Evolutionary conservation across 2,113 vertebrate genomes (phyloP).

Genomic region (Zosterops japonicus): DNA sequence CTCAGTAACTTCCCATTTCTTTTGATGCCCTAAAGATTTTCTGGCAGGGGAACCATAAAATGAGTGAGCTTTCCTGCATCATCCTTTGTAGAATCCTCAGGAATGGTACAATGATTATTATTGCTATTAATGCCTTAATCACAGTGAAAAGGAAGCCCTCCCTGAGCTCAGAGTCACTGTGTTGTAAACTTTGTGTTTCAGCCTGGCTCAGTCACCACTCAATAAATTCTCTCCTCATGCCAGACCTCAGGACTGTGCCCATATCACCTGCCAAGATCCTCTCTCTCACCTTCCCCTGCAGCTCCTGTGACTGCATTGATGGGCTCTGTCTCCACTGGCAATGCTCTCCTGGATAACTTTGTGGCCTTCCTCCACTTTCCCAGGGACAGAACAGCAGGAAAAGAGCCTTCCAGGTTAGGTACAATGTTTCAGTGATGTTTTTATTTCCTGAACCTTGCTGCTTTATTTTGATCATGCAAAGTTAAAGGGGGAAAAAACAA

Average conservation of each 20-base stretch:
- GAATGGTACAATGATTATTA: not conserved
- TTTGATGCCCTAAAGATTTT: not conserved
- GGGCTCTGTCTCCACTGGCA: too few species aligned
- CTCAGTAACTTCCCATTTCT: not conserved
- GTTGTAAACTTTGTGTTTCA: not conserved
- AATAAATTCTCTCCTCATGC: not conserved
- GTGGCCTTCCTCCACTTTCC: not conserved
- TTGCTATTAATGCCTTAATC: not conserved
- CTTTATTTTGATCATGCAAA: not conserved
- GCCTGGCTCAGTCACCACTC: too few species aligned
- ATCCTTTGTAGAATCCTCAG: not conserved
- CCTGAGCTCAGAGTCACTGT: not conserved
- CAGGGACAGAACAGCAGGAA: not conserved
- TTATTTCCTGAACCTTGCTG: not conserved
- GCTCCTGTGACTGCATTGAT: not conserved
- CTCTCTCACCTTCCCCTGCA: not conserved
- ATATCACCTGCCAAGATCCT: not conserved
- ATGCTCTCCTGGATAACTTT: not conserved
- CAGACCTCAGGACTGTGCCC: accelerated
- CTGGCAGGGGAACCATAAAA: not conserved
- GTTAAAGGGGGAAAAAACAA: not conserved
- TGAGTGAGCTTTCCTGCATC: not conserved
- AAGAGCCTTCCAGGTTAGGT: not conserved
- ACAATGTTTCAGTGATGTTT: not conserved
- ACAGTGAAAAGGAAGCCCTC: not conserved